Conservation (phyloP, 2,888 invertebrate genomes). For the Anoplius nigerrimus region DNA sequence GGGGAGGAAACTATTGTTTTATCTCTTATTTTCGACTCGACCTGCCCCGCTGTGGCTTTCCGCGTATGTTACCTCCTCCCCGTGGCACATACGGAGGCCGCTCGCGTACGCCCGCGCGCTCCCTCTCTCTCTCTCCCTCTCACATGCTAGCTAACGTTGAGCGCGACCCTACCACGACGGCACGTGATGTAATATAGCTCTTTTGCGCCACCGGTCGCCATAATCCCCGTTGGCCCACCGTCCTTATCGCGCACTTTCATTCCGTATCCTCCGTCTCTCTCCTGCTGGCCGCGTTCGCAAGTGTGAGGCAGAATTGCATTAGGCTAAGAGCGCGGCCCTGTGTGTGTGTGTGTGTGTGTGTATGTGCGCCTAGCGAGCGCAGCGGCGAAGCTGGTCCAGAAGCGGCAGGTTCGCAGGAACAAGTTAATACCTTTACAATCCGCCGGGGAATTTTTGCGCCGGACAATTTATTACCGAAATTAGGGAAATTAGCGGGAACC, state of each 20-base stretch:
- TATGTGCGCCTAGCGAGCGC: no score
- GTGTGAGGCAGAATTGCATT: no score
- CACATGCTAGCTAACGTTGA: conserved; percentile 4
- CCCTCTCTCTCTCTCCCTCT: conserved; percentile 6
- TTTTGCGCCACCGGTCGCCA: conserved; percentile 22
- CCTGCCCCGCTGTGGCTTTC: conserved; percentile 17
- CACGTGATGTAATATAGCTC: conserved; percentile 26
- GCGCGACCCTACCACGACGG: neutral
- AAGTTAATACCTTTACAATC: conserved; percentile 70
- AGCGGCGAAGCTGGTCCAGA: neutral
- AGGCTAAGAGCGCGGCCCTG: neutral
- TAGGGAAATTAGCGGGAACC: conserved; percentile 65
- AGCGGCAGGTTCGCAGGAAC: conserved; percentile 42
- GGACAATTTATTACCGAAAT: conserved; percentile 69
- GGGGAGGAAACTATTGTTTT: conserved; percentile 39
- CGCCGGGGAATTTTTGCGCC: conserved; percentile 61
- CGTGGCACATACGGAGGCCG: conserved; percentile 12
- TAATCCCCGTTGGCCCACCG: conserved; percentile 11
- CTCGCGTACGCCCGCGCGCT: neutral
- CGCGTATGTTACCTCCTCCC: conserved; percentile 20
- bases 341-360: no score
- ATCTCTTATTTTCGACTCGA: conserved; percentile 43
- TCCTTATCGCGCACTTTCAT: conserved; percentile 2
- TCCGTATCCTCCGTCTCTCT: no score
- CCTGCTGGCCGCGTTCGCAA: neutral